Evolutionary conservation across 2,113 vertebrate species (phyloP), one percentile per base, ranked within the genome.

Genomic region (Cariama cristata): DNA sequence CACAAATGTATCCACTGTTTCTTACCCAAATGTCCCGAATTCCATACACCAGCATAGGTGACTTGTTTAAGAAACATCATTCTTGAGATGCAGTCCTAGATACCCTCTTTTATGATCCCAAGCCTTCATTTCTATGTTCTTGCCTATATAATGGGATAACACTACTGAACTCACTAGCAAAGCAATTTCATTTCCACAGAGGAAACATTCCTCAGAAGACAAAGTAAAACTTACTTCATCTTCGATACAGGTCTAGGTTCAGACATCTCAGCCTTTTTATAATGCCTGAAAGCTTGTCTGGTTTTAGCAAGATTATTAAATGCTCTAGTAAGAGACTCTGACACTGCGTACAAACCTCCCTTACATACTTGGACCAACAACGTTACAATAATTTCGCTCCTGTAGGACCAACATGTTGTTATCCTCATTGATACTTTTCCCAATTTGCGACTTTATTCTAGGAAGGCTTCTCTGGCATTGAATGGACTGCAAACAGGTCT

Each of bases 1-100:
- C 12, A 40, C 10, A n/a, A 28, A 73, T 3, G 0, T 2, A 75
- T 8, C 13, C 26, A 55, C 17, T 0, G 0, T 60, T 77, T 77
- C 40, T 47, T n/a, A 52, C 8, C 18, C 33, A 66, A 82, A 53
- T 12, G 24, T 24, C 47, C 53, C 40, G 53, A 50, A 74, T 40
- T 24, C 50, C 45, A 73, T 26, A 63, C 23, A 28, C 10, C 47
- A 63, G 63, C 35, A 59, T 4, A 79, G 30, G 28, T 18, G 10
- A 26, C 45, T 69, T 74, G 17, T 11, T 94, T 52, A 69, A 86
- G 44, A 86, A 79, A 6, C 2, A 28, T 8, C 6, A 58, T 58
- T 82, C 50, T 50, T 13, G n/a, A 82, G 81, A 64, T 9, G 14
- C n/a, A 66, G 8, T 38, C 50, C 67, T 42, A 79, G 18, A 38